Conservation (phyloP, 2,797 vertebrate species). For the Sparus aurata region DNA sequence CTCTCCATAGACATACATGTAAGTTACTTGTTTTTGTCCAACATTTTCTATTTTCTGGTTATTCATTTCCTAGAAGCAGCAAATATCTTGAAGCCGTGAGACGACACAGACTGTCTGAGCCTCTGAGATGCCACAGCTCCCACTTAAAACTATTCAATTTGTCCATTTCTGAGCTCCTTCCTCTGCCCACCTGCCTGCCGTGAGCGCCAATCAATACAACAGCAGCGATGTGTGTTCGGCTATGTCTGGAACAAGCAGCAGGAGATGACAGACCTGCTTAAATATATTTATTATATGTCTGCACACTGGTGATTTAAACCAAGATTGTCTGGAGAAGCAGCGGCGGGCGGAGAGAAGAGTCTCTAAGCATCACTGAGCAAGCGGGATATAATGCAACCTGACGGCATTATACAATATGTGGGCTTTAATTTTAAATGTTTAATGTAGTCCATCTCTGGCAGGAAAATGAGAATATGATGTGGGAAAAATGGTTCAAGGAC, state of each 20-base stretch:
- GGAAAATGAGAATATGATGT: slow-evolving; percentile 23
- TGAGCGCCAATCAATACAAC: slow-evolving; percentile 33
- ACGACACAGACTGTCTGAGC: neutral
- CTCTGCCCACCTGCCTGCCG: slow-evolving; percentile 3
- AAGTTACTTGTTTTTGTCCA: neutral
- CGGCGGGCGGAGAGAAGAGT: slow-evolving; percentile 12
- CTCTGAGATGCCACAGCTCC: slow-evolving; percentile 7
- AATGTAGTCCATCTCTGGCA: slow-evolving; percentile 4
- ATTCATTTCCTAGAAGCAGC: neutral
- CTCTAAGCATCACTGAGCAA: slow-evolving; percentile 18
- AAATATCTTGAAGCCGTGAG: neutral
- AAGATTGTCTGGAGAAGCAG: slow-evolving; percentile 8
- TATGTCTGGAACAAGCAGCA: slow-evolving; percentile 10
- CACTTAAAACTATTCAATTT: slow-evolving; percentile 7
- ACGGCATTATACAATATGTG: slow-evolving; percentile 9
- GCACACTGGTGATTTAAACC: slow-evolving; percentile 7
- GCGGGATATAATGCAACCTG: neutral
- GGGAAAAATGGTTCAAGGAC: slow-evolving; percentile 67
- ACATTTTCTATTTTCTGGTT: neutral
- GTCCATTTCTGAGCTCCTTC: neutral
- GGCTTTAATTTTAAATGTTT: slow-evolving; percentile 43
- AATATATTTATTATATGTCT: slow-evolving; percentile 31
- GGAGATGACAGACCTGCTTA: slow-evolving; percentile 9
- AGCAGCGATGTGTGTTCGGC: neutral
- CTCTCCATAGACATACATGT: too few species aligned